phyloP scores from a whole-genome alignment of 2,113 vertebrate genomes.

The Oenanthe oenanthe region DNA sequence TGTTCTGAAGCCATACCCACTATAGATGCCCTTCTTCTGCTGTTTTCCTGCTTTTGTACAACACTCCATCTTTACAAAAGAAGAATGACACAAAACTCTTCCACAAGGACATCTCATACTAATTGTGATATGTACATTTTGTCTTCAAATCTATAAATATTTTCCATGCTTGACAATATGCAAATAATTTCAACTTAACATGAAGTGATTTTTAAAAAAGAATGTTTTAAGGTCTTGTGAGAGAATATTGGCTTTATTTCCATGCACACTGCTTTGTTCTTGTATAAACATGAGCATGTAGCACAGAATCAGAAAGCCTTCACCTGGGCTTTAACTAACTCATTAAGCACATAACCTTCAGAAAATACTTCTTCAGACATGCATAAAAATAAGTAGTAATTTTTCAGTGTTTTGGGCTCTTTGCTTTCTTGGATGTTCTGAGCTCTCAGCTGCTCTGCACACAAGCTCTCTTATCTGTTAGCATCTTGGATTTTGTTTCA shows the following conservation, averaged over 20 bases:
- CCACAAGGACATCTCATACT: no score
- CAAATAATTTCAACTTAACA: neutral
- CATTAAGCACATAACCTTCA: neutral
- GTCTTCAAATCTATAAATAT: neutral
- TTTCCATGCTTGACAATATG: neutral
- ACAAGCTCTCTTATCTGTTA: constrained; percentile 54
- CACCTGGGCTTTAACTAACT: neutral
- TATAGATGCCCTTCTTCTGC: neutral
- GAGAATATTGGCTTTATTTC: neutral
- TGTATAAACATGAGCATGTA: neutral
- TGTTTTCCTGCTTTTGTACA: neutral
- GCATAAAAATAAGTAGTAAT: constrained; percentile 47
- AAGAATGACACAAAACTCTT: neutral
- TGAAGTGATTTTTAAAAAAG: neutral
- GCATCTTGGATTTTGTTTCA: constrained; percentile 70
- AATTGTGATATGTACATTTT: neutral
- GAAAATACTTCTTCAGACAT: neutral
- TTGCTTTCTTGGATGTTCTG: constrained; percentile 71
- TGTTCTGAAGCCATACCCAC: neutral
- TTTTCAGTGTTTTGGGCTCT: constrained; percentile 76
- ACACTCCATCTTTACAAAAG: neutral
- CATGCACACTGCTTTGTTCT: neutral
- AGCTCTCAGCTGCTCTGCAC: constrained; percentile 66
- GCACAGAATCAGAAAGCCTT: neutral
- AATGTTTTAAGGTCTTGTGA: neutral